Evolutionary conservation across 2,888 invertebrate genomes (phyloP).

Genomic region (Ectemnius cavifrons): DNA sequence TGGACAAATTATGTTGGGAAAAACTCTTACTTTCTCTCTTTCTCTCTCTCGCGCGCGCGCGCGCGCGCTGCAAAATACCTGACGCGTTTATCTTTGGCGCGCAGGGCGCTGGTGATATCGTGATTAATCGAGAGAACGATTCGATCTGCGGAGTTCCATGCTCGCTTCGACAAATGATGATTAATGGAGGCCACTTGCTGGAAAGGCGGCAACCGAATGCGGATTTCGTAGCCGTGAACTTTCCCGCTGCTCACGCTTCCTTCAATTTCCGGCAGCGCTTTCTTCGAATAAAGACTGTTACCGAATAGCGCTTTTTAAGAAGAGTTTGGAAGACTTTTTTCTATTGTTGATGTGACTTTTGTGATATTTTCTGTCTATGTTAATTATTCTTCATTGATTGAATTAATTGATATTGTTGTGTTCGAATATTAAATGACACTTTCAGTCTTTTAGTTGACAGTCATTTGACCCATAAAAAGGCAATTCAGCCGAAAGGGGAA

Average conservation of each 20-base stretch:
- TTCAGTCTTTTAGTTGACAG: no score
- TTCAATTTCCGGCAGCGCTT: conserved; percentile 20
- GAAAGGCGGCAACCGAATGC: conserved; percentile 31
- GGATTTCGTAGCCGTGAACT: conserved; percentile 48
- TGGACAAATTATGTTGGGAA: conserved; percentile 4
- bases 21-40: not conserved
- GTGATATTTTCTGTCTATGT: no score
- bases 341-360: no score
- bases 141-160: conserved; percentile 42
- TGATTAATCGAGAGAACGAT: conserved; percentile 62
- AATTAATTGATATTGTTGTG: no score
- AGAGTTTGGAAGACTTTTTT: no score
- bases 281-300: not conserved
- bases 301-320: no score
- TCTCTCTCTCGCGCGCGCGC: not conserved
- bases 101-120: conserved; percentile 38
- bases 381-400: no score
- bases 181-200: conserved; percentile 56
- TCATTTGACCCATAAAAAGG: no score
- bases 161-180: conserved; percentile 66
- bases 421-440: no score
- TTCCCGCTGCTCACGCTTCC: conserved; percentile 27
- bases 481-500: no score
- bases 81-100: conserved; percentile 43
- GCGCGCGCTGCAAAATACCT: conserved; percentile 9